phyloP scores from a whole-genome alignment of 1,140 invertebrate species.

The Nasonia giraulti region DNA sequence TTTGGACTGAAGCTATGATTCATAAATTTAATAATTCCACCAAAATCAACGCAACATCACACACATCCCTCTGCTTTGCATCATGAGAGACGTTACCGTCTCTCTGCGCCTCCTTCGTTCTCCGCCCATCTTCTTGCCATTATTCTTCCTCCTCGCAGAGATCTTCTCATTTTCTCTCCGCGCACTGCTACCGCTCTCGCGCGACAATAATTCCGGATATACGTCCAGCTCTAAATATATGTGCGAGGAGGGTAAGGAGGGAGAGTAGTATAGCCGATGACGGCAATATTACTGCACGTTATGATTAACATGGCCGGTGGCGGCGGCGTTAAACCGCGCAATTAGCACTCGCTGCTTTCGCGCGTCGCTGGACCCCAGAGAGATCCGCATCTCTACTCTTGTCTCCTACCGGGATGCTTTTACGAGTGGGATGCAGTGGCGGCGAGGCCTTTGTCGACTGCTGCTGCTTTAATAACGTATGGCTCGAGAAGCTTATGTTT shows the following conservation, averaged over 20 bases:
- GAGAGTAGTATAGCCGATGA: slow-evolving; percentile 47
- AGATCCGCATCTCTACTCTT: not conserved
- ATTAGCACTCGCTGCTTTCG: slow-evolving; percentile 2
- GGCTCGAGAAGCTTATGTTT: no score
- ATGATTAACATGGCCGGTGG: slow-evolving; percentile 22
- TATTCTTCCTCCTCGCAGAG: slow-evolving; percentile 10
- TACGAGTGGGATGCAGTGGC: slow-evolving; percentile 36
- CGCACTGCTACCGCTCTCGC: not conserved
- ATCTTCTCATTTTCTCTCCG: not conserved
- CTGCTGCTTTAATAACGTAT: no score
- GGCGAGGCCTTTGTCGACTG: no score
- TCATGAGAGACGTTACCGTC: not conserved
- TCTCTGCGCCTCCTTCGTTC: not conserved
- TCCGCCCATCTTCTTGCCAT: not conserved
- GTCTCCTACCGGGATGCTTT: slow-evolving; percentile 3
- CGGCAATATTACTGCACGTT: slow-evolving; percentile 55
- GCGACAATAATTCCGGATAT: slow-evolving; percentile 14
- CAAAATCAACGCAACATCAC: not conserved
- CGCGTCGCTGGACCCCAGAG: not conserved
- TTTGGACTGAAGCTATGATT: no score
- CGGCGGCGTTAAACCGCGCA: not conserved
- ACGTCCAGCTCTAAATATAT: not conserved
- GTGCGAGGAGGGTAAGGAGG: not conserved
- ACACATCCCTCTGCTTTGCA: not conserved
- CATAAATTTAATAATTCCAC: no score